A percentile compares a stretch with the other conserved stretches of the same genome.
These are phyloP conservation scores for Lepidurus arcticus DNA, from an alignment of 1,140 invertebrate species.

Conservation along the genomic window DNA sequence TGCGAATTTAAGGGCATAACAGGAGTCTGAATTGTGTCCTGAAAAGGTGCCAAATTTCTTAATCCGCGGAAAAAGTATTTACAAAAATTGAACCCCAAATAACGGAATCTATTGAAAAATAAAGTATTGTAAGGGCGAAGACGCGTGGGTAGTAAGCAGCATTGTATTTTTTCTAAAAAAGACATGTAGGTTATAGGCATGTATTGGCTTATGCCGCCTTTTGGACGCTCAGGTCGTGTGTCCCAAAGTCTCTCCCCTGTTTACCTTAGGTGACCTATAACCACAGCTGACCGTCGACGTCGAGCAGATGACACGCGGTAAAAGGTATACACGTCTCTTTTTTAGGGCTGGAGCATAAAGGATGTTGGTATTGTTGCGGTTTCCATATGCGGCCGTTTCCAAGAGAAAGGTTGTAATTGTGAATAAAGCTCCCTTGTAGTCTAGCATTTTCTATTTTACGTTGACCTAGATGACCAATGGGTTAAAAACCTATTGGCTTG, in stretches of 20 bases:
- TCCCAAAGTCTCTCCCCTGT: not conserved
- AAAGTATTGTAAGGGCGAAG: no score
- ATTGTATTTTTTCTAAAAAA: no score
- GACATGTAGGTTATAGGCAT: no score
- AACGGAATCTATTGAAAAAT: no score
- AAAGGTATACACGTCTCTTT: not conserved
- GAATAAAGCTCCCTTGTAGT: not conserved
- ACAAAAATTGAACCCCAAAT: no score
- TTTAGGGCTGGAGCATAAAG: not conserved
- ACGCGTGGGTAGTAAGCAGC: no score
- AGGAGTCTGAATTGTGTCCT: no score
- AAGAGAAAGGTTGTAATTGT: not conserved
- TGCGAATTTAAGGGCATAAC: no score
- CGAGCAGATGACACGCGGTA: conserved; percentile 2
- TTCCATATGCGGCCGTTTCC: not conserved
- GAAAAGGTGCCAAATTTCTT: no score
- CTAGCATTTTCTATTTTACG: not conserved
- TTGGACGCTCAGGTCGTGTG: not conserved
- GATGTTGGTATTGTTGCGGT: conserved; percentile 12
- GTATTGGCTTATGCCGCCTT: no score
- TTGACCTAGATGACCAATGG: conserved; percentile 18
- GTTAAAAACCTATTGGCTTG: conserved; percentile 7
- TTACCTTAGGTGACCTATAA: not conserved
- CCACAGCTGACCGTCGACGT: not conserved
- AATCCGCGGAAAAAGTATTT: no score